phyloP scores from a whole-genome alignment of 2,113 vertebrate species.

The Pyrgilauda ruficollis region DNA sequence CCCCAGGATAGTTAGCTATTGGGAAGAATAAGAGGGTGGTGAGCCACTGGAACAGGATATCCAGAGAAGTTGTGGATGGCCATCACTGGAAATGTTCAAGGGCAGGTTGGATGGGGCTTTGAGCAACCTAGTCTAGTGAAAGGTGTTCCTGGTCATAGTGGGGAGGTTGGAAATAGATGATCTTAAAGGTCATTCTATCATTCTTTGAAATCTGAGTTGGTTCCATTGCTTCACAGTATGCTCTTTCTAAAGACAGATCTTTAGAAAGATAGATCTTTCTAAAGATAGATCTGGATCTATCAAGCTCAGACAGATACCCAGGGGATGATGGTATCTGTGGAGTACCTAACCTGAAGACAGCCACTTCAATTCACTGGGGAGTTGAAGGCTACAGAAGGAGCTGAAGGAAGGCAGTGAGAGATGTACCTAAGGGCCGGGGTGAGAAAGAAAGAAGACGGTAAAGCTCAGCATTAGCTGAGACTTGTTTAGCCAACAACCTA shows the following conservation, averaged over 20 bases:
- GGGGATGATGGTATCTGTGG: too few species aligned
- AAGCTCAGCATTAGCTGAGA: background rate
- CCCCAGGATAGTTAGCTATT: background rate
- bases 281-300: background rate
- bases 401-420: background rate
- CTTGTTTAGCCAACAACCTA: background rate
- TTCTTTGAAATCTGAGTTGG: background rate
- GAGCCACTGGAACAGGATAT: background rate
- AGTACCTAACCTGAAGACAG: background rate
- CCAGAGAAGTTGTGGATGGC: background rate
- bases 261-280: too few species aligned
- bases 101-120: background rate
- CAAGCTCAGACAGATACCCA: background rate
- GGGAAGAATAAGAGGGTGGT: background rate
- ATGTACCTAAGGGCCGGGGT: background rate
- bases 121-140: background rate
- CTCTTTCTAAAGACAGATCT: background rate
- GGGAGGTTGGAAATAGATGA: background rate
- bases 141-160: background rate
- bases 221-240: background rate
- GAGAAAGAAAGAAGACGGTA: background rate
- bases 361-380: background rate
- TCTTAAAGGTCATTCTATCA: background rate
- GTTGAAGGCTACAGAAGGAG: background rate
- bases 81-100: background rate